Conservation (phyloP, 92 coral and sea anemone genomes). For the Isaurus tuberculatus region DNA sequence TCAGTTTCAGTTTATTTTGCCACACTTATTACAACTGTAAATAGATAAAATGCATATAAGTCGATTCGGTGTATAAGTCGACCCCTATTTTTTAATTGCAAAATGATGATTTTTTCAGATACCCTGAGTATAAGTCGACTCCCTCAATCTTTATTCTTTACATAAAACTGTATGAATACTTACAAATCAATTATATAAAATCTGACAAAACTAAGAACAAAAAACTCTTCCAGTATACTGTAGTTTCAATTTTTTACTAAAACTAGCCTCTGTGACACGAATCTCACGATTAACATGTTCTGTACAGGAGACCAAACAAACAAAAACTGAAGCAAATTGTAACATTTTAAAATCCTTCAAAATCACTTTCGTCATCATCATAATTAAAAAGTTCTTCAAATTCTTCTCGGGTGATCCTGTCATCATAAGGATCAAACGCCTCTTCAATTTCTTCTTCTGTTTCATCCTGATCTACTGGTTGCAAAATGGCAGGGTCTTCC, state of each 20-base stretch:
- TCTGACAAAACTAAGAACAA: slow-evolving; percentile 30
- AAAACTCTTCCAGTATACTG: slow-evolving; percentile 16
- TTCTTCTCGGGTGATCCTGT: slow-evolving; percentile 18
- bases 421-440: slow-evolving; percentile 14
- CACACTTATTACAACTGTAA: too few species aligned
- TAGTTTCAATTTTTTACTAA: slow-evolving; percentile 27
- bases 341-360: slow-evolving; percentile 27
- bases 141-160: slow-evolving; percentile 7
- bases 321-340: not conserved
- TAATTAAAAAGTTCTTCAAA: not conserved
- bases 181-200: slow-evolving; percentile 17
- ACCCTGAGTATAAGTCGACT: slow-evolving; percentile 24
- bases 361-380: slow-evolving; percentile 28
- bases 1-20: too few species aligned
- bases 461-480: slow-evolving; percentile 8
- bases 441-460: slow-evolving; percentile 1
- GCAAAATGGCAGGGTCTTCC: slow-evolving; percentile 14
- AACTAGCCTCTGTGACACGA: slow-evolving; percentile 31
- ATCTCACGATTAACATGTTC: slow-evolving; percentile 25
- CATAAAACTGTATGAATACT: too few species aligned
- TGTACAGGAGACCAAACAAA: slow-evolving; percentile 29
- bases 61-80: too few species aligned
- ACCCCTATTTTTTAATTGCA: too few species aligned
- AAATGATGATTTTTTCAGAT: too few species aligned
- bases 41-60: too few species aligned